These are phyloP conservation scores for Spisula subtruncata DNA, from an alignment of 2,888 invertebrate species.

Conservation along the genomic window DNA sequence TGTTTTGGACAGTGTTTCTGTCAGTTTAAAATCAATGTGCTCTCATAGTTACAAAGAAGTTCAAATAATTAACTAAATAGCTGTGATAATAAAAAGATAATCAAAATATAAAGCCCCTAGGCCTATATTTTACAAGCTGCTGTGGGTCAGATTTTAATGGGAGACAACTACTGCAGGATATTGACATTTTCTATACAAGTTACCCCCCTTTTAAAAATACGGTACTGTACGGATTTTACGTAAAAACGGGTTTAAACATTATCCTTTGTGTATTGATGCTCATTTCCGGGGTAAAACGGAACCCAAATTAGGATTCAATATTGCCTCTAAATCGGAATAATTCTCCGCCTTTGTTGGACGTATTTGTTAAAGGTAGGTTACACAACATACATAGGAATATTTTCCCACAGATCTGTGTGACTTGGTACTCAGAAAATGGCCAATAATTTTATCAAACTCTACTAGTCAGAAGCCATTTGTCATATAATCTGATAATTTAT, in stretches of 20 bases:
- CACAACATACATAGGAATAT: background rate
- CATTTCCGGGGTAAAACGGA: slow-evolving; percentile 21
- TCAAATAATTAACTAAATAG: too few species aligned
- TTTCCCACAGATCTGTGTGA: background rate
- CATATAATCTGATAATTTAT: background rate
- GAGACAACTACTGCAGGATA: too few species aligned
- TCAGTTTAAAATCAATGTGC: too few species aligned
- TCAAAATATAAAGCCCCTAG: too few species aligned
- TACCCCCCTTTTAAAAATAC: background rate
- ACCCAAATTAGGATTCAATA: slow-evolving; percentile 26
- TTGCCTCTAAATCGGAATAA: background rate
- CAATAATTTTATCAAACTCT: background rate
- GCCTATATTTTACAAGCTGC: too few species aligned
- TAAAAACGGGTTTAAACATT: background rate
- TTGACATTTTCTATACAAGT: too few species aligned
- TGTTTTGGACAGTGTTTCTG: too few species aligned
- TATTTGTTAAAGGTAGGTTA: background rate
- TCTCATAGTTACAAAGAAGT: too few species aligned
- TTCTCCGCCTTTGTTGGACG: background rate
- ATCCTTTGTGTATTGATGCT: slow-evolving; percentile 22
- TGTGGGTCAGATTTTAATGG: too few species aligned
- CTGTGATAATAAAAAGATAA: too few species aligned
- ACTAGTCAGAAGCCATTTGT: background rate
- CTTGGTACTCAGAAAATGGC: background rate
- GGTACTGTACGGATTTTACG: background rate